These are phyloP conservation scores for Ophion ventricosus DNA, from an alignment of 2,888 invertebrate species.

Conservation along the genomic window DNA sequence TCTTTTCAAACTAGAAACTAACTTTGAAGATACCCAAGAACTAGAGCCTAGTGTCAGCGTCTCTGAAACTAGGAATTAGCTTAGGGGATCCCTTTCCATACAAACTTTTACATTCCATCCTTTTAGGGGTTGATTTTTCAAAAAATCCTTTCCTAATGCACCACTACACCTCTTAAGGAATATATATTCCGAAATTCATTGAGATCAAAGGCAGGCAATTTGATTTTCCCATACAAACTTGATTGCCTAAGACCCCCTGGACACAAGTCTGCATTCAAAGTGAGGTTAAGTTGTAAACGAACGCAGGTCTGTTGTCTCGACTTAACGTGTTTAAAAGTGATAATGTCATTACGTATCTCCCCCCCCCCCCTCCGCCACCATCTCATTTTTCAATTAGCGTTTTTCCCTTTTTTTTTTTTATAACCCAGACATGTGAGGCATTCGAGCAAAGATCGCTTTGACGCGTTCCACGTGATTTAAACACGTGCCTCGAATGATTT, in stretches of 20 bases:
- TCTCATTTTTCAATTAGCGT: conserved; percentile 7
- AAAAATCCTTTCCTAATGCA: too few species aligned
- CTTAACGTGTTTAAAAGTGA: background rate
- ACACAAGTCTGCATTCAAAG: background rate
- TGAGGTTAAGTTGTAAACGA: background rate
- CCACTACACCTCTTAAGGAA: too few species aligned
- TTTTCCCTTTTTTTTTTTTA: background rate
- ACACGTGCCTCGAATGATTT: conserved; percentile 59
- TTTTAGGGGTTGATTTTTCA: too few species aligned
- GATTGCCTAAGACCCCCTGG: background rate
- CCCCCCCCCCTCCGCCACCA: background rate
- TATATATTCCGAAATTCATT: too few species aligned
- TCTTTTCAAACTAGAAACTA: too few species aligned
- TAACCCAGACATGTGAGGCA: background rate
- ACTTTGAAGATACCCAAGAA: too few species aligned
- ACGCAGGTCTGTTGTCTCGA: background rate
- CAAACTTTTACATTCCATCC: too few species aligned
- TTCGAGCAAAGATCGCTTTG: conserved; percentile 27
- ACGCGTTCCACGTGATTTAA: conserved; percentile 58
- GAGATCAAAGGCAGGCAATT: too few species aligned
- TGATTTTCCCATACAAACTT: too few species aligned
- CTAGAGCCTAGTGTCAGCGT: too few species aligned
- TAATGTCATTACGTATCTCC: background rate
- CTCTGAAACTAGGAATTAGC: too few species aligned
- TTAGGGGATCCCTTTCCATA: too few species aligned